phyloP scores from a whole-genome alignment of 2,797 vertebrate genomes.

The Alectoris magna region DNA sequence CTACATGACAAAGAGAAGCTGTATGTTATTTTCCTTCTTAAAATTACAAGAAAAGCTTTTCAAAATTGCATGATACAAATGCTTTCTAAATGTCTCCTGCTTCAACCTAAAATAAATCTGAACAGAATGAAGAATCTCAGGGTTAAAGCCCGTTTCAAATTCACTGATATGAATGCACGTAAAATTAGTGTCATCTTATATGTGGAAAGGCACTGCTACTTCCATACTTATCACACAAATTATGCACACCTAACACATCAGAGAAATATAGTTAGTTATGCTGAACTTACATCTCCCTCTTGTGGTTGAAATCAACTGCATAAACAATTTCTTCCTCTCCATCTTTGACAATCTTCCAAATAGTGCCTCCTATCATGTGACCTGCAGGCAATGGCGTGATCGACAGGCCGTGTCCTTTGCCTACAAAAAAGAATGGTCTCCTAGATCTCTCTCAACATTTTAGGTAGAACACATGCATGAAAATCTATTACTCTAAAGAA shows the following conservation, averaged over 20 bases:
- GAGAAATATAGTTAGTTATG: not conserved
- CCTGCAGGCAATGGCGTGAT: slow-evolving; percentile 97
- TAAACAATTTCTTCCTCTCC: slow-evolving; percentile 98
- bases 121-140: not conserved
- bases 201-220: not conserved
- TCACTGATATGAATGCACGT: not conserved
- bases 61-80: not conserved
- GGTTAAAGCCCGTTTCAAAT: not conserved
- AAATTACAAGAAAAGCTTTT: too few species aligned
- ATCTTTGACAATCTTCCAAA: slow-evolving; percentile 99
- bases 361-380: slow-evolving; percentile 99
- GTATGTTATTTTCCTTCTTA: not conserved
- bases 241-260: accelerated
- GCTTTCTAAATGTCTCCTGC: not conserved
- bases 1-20: not conserved
- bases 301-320: slow-evolving; percentile 99
- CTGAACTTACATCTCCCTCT: slow-evolving; percentile 94
- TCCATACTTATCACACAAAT: not conserved
- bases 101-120: slow-evolving; percentile 4
- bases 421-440: slow-evolving; percentile 72
- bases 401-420: slow-evolving; percentile 98
- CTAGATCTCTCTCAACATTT: not conserved
- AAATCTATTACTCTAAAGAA: not conserved
- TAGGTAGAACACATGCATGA: not conserved
- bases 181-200: not conserved